Evolutionary conservation across 2,113 vertebrate genomes (phyloP), one percentile per base, ranked within the genome.

Genomic region (Prietella phreatophila): DNA sequence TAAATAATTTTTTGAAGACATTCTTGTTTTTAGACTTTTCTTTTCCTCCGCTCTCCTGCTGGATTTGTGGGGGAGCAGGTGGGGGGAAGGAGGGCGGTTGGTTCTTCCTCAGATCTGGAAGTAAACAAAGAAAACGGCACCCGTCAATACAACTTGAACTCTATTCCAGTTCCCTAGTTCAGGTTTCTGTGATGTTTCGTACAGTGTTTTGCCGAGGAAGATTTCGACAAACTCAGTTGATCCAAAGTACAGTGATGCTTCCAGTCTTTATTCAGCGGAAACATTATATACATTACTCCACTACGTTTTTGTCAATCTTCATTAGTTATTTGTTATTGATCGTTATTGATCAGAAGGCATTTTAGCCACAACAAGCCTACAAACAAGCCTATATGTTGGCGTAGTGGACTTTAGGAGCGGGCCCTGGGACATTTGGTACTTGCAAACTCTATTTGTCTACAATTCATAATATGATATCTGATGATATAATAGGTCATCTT

Each of bases 1-100:
- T 89, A 88, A 96, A 96, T 15, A 95, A 39, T 83, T 94, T 95
- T 80, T 92, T 92, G 88, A 96, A 95, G 76, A 92, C 67, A 2
- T 75, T 93, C 86, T 50, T 91, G 36, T 92, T 92, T 63, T 85
- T 94, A 2, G 92, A 27, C 73, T 89, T 94, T 55, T 84, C 87
- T n/a, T 82, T 87, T 1, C 19, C 20, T 79, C 84, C 83, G 0
- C 30, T 79, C 4, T 91, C 88, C 27, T 22, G 39, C 19, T 86
- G 73, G 47, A 0, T 56, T n/a, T 36, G 11, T 36, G 55, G 25
- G 84, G 81, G 89, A 61, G 7, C 78, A 33, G 88, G 78, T 27
- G 90, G 85, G 22, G 89, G 87, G 11, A 8, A 86, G 0, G 80
- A 82, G 0, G 92, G 87, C 0, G 88, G 30, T 47, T n/a, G 86